Evolutionary conservation across 1,140 invertebrate species (phyloP).

Genomic region (Megalonaias nervosa): DNA sequence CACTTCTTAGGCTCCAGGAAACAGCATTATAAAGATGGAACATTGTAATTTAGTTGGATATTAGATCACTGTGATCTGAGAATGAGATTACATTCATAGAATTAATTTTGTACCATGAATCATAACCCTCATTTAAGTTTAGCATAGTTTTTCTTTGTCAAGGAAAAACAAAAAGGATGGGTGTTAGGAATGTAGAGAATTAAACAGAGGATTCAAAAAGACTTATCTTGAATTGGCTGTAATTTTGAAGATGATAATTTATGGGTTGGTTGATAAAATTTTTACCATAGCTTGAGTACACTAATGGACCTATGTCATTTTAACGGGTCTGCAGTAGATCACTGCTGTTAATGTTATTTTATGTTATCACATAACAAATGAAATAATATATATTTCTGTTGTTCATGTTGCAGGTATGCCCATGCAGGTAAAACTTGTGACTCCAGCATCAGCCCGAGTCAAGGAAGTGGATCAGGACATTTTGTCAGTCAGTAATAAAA

Average conservation of each 20-base stretch:
- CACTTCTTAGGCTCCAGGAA: too few species aligned
- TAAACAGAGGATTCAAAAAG: background rate
- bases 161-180: too few species aligned
- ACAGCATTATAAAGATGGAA: too few species aligned
- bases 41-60: too few species aligned
- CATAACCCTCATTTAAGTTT: too few species aligned
- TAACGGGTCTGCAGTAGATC: background rate
- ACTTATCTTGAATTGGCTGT: too few species aligned
- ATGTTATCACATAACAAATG: background rate
- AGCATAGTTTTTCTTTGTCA: too few species aligned
- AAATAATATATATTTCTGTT: background rate
- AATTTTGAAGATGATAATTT: background rate
- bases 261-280: background rate
- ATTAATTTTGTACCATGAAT: too few species aligned
- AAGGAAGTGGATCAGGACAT: conserved; percentile 36
- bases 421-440: conserved; percentile 61
- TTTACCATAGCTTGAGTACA: background rate
- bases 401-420: conserved; percentile 50
- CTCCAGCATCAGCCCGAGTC: conserved; percentile 42
- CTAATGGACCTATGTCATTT: background rate
- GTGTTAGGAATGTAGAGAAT: too few species aligned
- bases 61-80: too few species aligned
- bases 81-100: too few species aligned
- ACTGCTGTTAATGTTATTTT: background rate
- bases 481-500: conserved; percentile 1